Conservation (phyloP, 2,888 invertebrate species). For the Rhamnusium bicolor region DNA sequence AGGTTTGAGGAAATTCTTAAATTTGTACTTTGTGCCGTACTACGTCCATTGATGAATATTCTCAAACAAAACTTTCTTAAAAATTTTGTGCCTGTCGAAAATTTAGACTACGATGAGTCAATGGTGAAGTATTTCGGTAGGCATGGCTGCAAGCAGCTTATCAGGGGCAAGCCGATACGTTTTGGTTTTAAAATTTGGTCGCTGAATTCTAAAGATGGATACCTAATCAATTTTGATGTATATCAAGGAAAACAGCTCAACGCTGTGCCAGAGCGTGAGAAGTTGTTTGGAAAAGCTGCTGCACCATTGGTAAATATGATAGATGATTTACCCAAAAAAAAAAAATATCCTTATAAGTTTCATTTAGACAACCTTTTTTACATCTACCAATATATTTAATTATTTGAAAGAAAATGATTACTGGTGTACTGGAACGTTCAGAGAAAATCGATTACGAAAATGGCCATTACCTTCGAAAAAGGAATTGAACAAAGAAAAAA, state of each 20-base stretch:
- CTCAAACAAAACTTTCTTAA: slow-evolving; percentile 50
- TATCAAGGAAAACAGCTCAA: slow-evolving; percentile 47
- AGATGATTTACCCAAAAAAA: slow-evolving; percentile 42
- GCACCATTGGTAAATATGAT: slow-evolving; percentile 44
- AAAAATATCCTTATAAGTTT: slow-evolving; percentile 37
- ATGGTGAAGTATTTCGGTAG: slow-evolving; percentile 53
- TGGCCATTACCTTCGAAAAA: slow-evolving; percentile 12
- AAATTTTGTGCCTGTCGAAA: slow-evolving; percentile 38
- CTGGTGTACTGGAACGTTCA: slow-evolving; percentile 52
- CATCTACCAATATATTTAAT: slow-evolving; percentile 49
- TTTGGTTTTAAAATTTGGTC: slow-evolving; percentile 60
- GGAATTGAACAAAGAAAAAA: neutral
- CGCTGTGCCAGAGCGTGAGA: slow-evolving; percentile 34
- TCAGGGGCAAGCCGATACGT: slow-evolving; percentile 55
- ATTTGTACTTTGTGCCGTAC: slow-evolving; percentile 54
- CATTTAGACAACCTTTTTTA: slow-evolving; percentile 50
- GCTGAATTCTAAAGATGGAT: slow-evolving; percentile 55
- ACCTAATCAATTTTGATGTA: slow-evolving; percentile 52
- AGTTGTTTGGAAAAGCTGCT: slow-evolving; percentile 38
- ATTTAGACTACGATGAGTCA: slow-evolving; percentile 44
- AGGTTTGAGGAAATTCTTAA: slow-evolving; percentile 51
- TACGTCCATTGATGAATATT: slow-evolving; percentile 49
- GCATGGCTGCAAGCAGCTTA: slow-evolving; percentile 50
- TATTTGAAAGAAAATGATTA: slow-evolving; percentile 48
- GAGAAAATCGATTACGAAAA: slow-evolving; percentile 51